These are phyloP conservation scores for Campopleginae sp. DNA, from an alignment of 2,888 invertebrate genomes.

Conservation along the genomic window DNA sequence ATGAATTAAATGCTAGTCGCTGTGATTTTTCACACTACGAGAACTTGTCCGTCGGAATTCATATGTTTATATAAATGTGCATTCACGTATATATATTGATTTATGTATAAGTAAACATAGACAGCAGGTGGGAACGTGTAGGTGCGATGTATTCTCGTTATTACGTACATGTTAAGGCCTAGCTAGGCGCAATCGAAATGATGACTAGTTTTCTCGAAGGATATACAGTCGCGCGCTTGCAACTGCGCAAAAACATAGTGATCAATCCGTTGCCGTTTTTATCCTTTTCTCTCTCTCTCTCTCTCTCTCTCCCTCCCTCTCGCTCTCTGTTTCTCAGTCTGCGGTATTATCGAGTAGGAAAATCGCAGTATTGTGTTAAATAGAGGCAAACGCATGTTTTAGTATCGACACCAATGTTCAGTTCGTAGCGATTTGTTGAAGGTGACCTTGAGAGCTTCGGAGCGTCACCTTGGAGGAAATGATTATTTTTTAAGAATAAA, in stretches of 20 bases:
- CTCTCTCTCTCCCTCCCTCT: constrained; percentile 6
- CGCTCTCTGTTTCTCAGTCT: background rate
- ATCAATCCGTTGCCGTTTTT: constrained; percentile 49
- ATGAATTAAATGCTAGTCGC: constrained; percentile 33
- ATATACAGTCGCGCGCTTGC: constrained; percentile 50
- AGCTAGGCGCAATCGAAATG: constrained; percentile 45
- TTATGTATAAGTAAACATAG: background rate
- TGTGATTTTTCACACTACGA: constrained; percentile 37
- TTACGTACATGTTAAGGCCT: constrained; percentile 27
- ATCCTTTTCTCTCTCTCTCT: constrained; percentile 7
- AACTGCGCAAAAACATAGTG: constrained; percentile 63
- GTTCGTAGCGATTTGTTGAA: background rate
- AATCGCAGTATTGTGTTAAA: constrained; percentile 14
- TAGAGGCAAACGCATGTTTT: background rate
- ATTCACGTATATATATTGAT: background rate
- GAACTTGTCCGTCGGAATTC: constrained; percentile 10
- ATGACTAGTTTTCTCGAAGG: constrained; percentile 52
- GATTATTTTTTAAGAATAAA: background rate
- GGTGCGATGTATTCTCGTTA: constrained; percentile 21
- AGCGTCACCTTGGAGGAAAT: background rate
- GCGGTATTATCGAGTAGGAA: constrained; percentile 23
- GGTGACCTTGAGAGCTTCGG: background rate
- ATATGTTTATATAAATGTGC: background rate
- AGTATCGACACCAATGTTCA: background rate
- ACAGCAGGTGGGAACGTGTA: background rate